Base-by-base conservation (phyloP, 2,113 vertebrate species). In the Morphnarchus princeps region DNA sequence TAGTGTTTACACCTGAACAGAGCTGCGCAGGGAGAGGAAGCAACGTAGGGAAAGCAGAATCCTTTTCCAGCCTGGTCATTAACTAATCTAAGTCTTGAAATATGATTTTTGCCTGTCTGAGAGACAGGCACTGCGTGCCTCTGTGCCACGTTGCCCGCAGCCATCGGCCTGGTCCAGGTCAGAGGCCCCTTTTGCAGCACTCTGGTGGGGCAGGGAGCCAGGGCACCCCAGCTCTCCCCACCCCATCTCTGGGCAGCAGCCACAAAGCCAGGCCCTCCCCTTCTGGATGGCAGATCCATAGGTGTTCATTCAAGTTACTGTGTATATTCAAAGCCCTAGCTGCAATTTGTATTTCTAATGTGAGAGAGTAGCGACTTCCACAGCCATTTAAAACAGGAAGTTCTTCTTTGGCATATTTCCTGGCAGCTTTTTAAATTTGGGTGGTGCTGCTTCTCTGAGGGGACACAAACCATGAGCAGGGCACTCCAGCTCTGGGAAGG, bases 161-260 rank as follows among this genome's bases (percentile, higher is more conserved):
- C 42, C 32, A n/a, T 15, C 1, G 5, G 7, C 69, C 9, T 6
- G 32, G 9, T 25, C 22, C 0, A 0, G 26, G 18, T 73, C 49
- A 81, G 72, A 57, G 32, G 40, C 3, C 11, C 11, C 43, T 80
- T 69, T 67, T 82, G 45, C 42, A 82, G 32, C 66, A 13, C 31
- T 31, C 52, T 42, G n/a, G 25, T 2, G 18, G 14, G 22, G 52
- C 28, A 31, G 25, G 47, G 13, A 82, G 1, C 13, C 34, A 21
- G 55, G 36, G 29, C 25, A 84, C 5, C 26, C 19, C 58, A 62
- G 32, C 22, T 89, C 49, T 69, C 49, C 24, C 34, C 54, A 81
- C 3, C 13, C 42, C 25, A n/a, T 11, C 58, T 77, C 77, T 8
- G 4, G 14, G 31, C 72, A 77, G 62, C 72, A 89, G 26, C 42